phyloP scores from a whole-genome alignment of 2,888 invertebrate genomes.

The Cataglyphis altisquamis region DNA sequence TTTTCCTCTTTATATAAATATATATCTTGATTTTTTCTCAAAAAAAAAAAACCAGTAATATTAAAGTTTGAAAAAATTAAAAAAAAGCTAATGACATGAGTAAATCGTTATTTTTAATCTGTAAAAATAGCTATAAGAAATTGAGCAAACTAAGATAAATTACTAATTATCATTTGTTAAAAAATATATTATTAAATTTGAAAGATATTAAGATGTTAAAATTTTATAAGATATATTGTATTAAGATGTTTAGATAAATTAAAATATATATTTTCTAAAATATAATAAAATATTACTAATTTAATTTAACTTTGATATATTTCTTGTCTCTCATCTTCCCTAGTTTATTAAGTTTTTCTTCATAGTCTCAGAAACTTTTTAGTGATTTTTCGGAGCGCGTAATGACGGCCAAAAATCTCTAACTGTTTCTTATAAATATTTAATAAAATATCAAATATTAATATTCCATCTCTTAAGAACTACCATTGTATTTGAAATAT shows the following conservation, averaged over 20 bases:
- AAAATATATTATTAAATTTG: background rate
- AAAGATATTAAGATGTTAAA: too few relatives aligned
- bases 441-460: background rate
- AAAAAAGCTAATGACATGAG: background rate
- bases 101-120: background rate
- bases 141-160: background rate
- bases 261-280: background rate
- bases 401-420: background rate
- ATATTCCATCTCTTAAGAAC: background rate
- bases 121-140: background rate
- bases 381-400: background rate
- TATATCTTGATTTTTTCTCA: background rate
- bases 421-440: background rate
- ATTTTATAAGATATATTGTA: too few relatives aligned
- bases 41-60: background rate
- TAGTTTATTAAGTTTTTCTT: background rate
- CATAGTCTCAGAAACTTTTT: too few relatives aligned
- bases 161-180: background rate
- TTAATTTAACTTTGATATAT: constrained; percentile 4
- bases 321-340: background rate
- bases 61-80: background rate
- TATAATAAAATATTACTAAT: constrained; percentile 11
- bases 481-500: constrained; percentile 5
- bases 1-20: background rate
- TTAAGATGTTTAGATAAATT: background rate